Evolutionary conservation across 92 coral and sea anemone genomes (phyloP).

Genomic region (Chrysogorgia sp.): DNA sequence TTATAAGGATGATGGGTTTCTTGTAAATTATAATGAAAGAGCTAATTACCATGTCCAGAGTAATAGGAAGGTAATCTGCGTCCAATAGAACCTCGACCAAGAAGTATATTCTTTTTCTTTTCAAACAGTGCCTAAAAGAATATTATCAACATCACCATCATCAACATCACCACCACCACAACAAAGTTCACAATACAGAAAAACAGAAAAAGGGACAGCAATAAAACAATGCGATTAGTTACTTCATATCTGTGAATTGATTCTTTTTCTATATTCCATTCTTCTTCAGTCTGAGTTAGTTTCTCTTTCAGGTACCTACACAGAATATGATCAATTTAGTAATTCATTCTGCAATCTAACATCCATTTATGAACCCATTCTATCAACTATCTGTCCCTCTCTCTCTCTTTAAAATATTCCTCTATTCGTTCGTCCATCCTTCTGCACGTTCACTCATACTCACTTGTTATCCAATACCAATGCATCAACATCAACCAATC

Average conservation of each 20-base stretch:
- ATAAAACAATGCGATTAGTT: neutral
- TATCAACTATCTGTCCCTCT: neutral
- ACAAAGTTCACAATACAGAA: neutral
- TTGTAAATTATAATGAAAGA: neutral
- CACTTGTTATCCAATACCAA: conserved; percentile 94
- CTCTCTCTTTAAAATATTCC: neutral
- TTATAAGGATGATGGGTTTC: too few species aligned
- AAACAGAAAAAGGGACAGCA: neutral
- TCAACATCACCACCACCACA: neutral
- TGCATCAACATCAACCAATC: conserved; percentile 94
- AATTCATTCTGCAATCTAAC: neutral
- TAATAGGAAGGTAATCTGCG: conserved; percentile 9
- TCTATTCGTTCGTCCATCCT: neutral
- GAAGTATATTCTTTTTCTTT: conserved; percentile 81
- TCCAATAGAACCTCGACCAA: conserved; percentile 57
- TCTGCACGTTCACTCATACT: neutral
- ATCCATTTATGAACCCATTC: neutral
- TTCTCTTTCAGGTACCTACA: conserved; percentile 90
- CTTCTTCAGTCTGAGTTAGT: conserved; percentile 85
- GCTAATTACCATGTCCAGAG: conserved; percentile 18
- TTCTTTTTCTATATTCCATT: conserved; percentile 48
- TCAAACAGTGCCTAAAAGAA: conserved; percentile 76
- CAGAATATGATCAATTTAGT: neutral
- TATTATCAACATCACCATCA: neutral
- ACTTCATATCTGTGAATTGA: conserved; percentile 45